A percentile compares a stretch with the other conserved stretches of the same genome.
Conservation (phyloP, 2,113 vertebrate species). For the Zosterops lateralis region DNA sequence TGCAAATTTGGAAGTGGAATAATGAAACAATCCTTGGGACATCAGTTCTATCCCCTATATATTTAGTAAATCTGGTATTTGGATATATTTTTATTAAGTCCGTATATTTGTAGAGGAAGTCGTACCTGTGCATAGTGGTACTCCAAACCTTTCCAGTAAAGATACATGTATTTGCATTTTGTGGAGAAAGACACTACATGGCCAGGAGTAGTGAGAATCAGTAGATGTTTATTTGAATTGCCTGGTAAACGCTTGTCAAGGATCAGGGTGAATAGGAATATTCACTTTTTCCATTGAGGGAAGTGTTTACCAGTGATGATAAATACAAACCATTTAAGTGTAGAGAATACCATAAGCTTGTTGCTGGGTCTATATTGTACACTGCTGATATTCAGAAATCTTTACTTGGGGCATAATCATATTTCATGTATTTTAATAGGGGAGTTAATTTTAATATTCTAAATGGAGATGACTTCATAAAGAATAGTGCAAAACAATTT, state of each 20-base stretch:
- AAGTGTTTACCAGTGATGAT: not conserved
- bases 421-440: not conserved
- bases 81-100: not conserved
- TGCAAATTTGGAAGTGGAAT: not conserved
- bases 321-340: not conserved
- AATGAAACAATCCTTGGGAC: not conserved
- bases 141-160: not conserved
- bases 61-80: not conserved
- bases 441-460: not conserved
- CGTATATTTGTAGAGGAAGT: not conserved
- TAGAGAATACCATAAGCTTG: not conserved
- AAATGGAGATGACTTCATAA: not conserved
- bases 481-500: not conserved
- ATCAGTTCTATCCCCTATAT: fast-evolving
- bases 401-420: not conserved
- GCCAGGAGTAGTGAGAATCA: not conserved
- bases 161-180: not conserved
- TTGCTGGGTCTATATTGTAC: not conserved
- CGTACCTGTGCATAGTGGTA: not conserved
- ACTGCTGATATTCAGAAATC: not conserved
- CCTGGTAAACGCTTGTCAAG: not conserved
- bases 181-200: fast-evolving
- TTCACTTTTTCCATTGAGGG: not conserved
- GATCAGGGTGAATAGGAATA: not conserved
- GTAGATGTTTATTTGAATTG: not conserved